Conservation (phyloP, 2,797 vertebrate genomes). For the Hippocampus kuda region DNA sequence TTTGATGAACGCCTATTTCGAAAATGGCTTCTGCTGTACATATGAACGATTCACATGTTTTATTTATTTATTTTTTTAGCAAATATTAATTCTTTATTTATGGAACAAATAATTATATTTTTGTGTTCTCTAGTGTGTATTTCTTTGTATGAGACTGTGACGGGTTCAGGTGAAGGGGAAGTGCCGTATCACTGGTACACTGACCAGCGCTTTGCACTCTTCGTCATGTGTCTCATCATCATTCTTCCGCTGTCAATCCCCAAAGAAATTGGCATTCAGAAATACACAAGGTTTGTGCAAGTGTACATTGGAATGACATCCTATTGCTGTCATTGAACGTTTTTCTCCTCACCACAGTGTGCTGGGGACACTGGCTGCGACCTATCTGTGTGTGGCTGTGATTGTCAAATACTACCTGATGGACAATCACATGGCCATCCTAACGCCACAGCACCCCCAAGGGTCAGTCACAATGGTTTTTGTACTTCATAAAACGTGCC, state of each 20-base stretch:
- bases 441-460: constrained; percentile 41
- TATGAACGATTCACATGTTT: background rate
- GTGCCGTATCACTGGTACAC: constrained; percentile 68
- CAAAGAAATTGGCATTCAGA: constrained; percentile 74
- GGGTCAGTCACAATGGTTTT: constrained; percentile 63
- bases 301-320: background rate
- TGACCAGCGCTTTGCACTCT: constrained; percentile 68
- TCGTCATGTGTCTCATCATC: constrained; percentile 66
- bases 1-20: constrained; percentile 3
- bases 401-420: constrained; percentile 75
- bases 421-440: constrained; percentile 39
- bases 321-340: constrained; percentile 5
- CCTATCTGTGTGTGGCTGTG: constrained; percentile 81
- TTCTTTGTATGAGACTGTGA: constrained; percentile 61
- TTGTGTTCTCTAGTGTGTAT: constrained; percentile 49
- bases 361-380: constrained; percentile 83
- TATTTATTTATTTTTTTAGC: background rate
- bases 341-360: constrained; percentile 62
- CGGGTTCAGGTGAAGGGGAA: constrained; percentile 31
- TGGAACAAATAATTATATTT: too few relatives aligned
- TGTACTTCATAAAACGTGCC: background rate
- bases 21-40: background rate
- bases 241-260: constrained; percentile 73
- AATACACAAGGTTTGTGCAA: constrained; percentile 67
- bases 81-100: background rate